These are phyloP conservation scores for Macrobrachium rosenbergii DNA, from an alignment of 1,140 invertebrate species.

Conservation along the genomic window DNA sequence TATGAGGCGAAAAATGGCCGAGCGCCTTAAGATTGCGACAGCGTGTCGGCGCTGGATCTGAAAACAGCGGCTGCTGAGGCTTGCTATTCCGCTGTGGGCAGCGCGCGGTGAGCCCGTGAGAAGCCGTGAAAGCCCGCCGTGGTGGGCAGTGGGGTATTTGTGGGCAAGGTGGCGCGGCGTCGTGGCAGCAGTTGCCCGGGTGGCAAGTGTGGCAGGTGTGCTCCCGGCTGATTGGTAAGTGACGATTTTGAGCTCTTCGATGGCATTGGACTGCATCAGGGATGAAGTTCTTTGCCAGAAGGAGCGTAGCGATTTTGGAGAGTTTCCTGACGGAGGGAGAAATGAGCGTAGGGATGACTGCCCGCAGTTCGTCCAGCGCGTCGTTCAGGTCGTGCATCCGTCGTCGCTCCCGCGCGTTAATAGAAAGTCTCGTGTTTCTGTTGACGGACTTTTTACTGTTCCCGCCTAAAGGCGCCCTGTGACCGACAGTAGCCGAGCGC, in stretches of 20 bases:
- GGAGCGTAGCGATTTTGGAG: constrained; percentile 98
- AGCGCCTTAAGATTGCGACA: constrained; percentile 48
- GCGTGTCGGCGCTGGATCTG: constrained; percentile 26
- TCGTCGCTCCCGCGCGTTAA: constrained; percentile 92
- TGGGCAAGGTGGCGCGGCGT: constrained; percentile 23
- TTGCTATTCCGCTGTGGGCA: constrained; percentile 14
- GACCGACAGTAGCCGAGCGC: neutral
- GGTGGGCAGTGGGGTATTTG: neutral
- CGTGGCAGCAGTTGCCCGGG: constrained; percentile 40
- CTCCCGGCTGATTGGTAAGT: constrained; percentile 75
- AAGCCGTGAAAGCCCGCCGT: too few species aligned
- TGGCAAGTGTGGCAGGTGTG: constrained; percentile 64
- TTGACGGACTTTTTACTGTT: constrained; percentile 50
- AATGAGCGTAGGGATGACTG: constrained; percentile 94
- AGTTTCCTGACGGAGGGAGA: constrained; percentile 97
- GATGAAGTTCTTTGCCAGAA: constrained; percentile 99
- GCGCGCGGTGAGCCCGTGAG: too few species aligned
- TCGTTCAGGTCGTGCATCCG: constrained; percentile 98
- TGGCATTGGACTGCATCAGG: constrained; percentile 95
- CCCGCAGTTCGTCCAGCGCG: constrained; percentile 92
- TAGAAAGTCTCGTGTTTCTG: constrained; percentile 80
- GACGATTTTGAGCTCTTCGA: constrained; percentile 86
- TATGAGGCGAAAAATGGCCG: neutral
- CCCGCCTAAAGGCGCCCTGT: neutral
- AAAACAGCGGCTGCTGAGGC: constrained; percentile 40